Percentiles rank a stretch among this genome's conserved stretches.
Conservation (phyloP, 2,888 invertebrate genomes). For the Pollenia labialis region DNA sequence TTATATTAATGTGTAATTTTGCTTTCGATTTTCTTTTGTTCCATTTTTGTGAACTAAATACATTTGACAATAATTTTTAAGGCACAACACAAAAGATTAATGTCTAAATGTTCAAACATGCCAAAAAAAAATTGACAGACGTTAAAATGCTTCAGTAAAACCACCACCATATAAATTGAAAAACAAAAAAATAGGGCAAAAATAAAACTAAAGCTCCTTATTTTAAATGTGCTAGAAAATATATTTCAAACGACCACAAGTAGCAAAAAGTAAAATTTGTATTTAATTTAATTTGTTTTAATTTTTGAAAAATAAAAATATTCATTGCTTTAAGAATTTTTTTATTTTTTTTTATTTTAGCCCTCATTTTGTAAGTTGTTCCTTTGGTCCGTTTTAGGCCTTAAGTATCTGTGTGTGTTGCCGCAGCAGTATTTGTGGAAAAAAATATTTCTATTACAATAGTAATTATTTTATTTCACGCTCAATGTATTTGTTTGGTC, state of each 20-base stretch:
- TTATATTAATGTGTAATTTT: slow-evolving; percentile 39
- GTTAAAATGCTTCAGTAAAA: background rate
- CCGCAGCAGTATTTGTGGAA: slow-evolving; percentile 20
- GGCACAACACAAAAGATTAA: slow-evolving; percentile 34
- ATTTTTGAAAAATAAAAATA: slow-evolving; percentile 10
- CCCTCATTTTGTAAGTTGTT: background rate
- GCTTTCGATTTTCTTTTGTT: slow-evolving; percentile 1
- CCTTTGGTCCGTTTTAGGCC: background rate
- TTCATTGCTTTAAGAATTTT: background rate
- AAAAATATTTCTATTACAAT: slow-evolving; percentile 50
- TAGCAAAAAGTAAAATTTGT: slow-evolving; percentile 2
- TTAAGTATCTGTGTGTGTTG: background rate
- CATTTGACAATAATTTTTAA: slow-evolving; percentile 43
- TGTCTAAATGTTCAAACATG: slow-evolving; percentile 2
- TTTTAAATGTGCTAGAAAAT: background rate
- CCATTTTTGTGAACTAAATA: background rate
- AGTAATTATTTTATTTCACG: slow-evolving; percentile 72
- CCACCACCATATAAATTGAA: background rate
- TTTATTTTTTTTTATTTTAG: slow-evolving; percentile 4
- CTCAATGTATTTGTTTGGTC: slow-evolving; percentile 69
- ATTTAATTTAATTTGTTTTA: slow-evolving; percentile 22
- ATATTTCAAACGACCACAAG: background rate
- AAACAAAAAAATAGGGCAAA: background rate
- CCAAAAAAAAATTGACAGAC: slow-evolving; percentile 13
- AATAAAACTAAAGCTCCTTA: background rate